These are phyloP conservation scores for Zosterops pallidus DNA, from an alignment of 2,113 vertebrate genomes.

Conservation along the genomic window DNA sequence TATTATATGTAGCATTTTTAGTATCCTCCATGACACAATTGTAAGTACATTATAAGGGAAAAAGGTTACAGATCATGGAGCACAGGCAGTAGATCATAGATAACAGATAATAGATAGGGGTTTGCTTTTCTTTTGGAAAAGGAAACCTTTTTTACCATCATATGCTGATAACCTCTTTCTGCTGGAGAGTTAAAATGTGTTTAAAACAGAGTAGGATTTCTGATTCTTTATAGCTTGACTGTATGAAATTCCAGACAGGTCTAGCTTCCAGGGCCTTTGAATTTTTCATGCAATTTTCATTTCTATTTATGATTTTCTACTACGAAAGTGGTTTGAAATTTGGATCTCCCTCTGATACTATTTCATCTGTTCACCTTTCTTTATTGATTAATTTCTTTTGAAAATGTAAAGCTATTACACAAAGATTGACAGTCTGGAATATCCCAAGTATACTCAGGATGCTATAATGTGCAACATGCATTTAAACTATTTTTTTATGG, in stretches of 20 bases:
- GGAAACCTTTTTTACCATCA: neutral
- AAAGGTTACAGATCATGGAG: neutral
- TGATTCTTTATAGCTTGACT: neutral
- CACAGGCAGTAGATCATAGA: neutral
- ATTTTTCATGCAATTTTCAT: slow-evolving; percentile 33
- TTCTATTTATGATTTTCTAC: slow-evolving; percentile 1
- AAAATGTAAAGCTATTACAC: neutral
- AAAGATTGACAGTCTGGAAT: neutral
- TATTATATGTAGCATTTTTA: neutral
- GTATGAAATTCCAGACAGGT: neutral
- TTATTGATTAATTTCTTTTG: neutral
- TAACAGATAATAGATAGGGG: neutral
- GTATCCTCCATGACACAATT: neutral
- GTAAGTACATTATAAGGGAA: neutral
- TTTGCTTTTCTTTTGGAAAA: neutral
- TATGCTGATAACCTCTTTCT: neutral
- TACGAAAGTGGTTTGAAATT: neutral
- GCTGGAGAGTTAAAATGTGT: neutral
- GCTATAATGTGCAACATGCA: neutral
- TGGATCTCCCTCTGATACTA: neutral
- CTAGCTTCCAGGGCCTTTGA: neutral
- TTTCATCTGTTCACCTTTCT: neutral
- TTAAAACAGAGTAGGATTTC: neutral
- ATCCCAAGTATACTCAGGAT: neutral
- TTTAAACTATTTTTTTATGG: neutral